Evolutionary conservation across 2,888 invertebrate genomes (phyloP).

Genomic region (Ochropleura leucogaster): DNA sequence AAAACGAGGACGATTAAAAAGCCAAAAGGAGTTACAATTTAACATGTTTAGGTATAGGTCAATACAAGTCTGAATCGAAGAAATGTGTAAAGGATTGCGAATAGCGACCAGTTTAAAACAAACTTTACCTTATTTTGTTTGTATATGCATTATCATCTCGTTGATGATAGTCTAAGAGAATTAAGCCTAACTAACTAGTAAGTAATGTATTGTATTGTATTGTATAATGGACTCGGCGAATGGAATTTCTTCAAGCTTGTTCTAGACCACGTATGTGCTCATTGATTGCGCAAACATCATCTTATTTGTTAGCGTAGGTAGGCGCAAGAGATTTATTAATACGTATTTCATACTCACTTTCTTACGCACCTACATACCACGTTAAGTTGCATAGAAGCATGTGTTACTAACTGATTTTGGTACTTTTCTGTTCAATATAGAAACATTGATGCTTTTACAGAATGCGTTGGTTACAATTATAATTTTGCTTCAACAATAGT

Average conservation of each 20-base stretch:
- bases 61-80: not conserved
- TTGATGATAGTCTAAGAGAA: no score
- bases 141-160: no score
- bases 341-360: conserved; percentile 31
- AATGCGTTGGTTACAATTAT: not conserved
- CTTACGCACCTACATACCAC: conserved; percentile 19
- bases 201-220: conserved; percentile 1
- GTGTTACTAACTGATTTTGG: conserved; percentile 14
- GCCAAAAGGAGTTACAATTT: not conserved
- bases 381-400: conserved; percentile 3
- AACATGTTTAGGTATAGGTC: not conserved
- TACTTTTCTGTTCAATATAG: conserved; percentile 14
- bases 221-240: conserved; percentile 27
- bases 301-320: conserved; percentile 37
- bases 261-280: conserved; percentile 17
- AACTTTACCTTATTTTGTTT: no score
- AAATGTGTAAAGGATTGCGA: no score
- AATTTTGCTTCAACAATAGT: no score
- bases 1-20: no score
- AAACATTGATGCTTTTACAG: not conserved
- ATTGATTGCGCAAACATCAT: conserved; percentile 33
- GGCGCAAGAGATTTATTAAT: conserved; percentile 28
- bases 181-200: not conserved
- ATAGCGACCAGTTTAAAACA: no score
- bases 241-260: conserved; percentile 26